Conservation (phyloP, 2,888 invertebrate genomes). For the Zonitis immaculata region DNA sequence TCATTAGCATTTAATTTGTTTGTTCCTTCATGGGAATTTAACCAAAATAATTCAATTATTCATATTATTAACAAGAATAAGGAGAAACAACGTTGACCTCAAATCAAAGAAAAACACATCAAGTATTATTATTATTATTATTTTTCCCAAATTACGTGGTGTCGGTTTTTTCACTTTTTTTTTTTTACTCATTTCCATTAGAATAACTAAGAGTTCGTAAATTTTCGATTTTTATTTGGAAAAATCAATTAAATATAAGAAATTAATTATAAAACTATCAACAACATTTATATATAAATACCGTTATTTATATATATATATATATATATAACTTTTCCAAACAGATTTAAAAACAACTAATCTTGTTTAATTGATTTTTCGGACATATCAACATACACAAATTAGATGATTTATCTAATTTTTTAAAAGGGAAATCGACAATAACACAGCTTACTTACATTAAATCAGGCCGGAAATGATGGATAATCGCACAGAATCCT, state of each 20-base stretch:
- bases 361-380: background rate
- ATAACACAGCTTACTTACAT: no score
- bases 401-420: background rate
- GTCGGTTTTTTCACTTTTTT: no score
- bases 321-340: background rate
- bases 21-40: background rate
- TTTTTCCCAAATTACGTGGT: background rate
- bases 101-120: background rate
- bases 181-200: no score
- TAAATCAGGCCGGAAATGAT: constrained; percentile 91
- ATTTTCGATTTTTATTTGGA: no score
- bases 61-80: background rate
- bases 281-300: background rate
- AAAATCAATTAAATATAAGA: background rate
- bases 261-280: background rate
- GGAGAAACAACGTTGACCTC: background rate
- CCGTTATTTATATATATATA: background rate
- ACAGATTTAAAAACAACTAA: background rate
- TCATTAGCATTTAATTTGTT: background rate
- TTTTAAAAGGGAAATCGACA: no score
- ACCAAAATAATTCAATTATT: background rate
- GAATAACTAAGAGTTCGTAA: no score
- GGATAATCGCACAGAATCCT: constrained; percentile 94
- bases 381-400: background rate
- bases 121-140: background rate